phyloP scores from a whole-genome alignment of 2,888 invertebrate genomes.

The Masnerella sp. region DNA sequence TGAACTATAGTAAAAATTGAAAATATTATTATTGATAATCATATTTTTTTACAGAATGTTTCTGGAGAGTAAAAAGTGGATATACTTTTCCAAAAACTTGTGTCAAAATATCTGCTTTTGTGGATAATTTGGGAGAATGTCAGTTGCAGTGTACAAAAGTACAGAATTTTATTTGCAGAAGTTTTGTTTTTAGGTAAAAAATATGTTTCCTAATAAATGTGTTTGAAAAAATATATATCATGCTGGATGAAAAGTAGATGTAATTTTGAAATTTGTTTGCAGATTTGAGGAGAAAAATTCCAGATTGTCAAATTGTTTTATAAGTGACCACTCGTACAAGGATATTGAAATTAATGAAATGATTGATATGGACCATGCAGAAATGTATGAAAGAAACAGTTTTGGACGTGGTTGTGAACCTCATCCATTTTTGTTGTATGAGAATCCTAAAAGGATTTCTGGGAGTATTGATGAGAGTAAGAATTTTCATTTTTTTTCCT shows the following conservation, averaged over 20 bases:
- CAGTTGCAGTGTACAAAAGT: slow-evolving; percentile 88
- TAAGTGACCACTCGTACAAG: slow-evolving; percentile 85
- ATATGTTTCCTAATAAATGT: not conserved
- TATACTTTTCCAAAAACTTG: slow-evolving; percentile 83
- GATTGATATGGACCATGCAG: slow-evolving; percentile 82
- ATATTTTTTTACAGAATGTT: slow-evolving; percentile 82
- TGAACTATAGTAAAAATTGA: too few species aligned
- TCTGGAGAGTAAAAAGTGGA: slow-evolving; percentile 88
- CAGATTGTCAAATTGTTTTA: slow-evolving; percentile 86
- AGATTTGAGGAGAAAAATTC: slow-evolving; percentile 71
- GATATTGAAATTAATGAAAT: slow-evolving; percentile 82
- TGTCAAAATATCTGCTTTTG: slow-evolving; percentile 83
- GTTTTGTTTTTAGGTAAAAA: slow-evolving; percentile 86
- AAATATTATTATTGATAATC: too few species aligned
- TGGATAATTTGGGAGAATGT: slow-evolving; percentile 85
- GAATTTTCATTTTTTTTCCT: not conserved
- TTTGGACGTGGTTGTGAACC: slow-evolving; percentile 90
- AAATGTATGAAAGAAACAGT: slow-evolving; percentile 88
- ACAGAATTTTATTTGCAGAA: slow-evolving; percentile 86
- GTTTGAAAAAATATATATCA: not conserved
- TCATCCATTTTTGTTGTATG: slow-evolving; percentile 74
- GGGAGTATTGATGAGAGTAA: slow-evolving; percentile 63
- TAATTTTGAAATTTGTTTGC: not conserved
- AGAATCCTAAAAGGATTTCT: slow-evolving; percentile 39
- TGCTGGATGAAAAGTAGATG: not conserved